These are phyloP conservation scores for Sebastolobus alascanus DNA, from an alignment of 2,797 vertebrate genomes.

Conservation along the genomic window DNA sequence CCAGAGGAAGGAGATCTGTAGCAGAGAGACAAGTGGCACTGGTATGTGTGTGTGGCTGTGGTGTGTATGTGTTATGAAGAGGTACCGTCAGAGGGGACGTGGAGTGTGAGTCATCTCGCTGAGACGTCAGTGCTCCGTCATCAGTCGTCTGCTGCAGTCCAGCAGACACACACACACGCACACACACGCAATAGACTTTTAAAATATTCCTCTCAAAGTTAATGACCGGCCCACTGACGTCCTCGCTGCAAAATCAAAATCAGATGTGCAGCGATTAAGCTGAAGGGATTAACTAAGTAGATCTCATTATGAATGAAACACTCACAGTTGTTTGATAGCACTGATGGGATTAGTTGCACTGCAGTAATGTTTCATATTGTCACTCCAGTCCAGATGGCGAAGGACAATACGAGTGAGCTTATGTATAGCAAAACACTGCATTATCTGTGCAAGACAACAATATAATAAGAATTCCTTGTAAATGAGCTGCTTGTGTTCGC, in stretches of 20 bases:
- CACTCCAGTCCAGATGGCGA: slow-evolving; percentile 42
- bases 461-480: slow-evolving; percentile 5
- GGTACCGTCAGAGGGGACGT: slow-evolving; percentile 47
- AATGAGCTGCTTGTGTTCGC: slow-evolving; percentile 17
- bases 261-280: slow-evolving; percentile 53
- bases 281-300: slow-evolving; percentile 52
- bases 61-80: slow-evolving; percentile 21
- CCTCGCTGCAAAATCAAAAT: slow-evolving; percentile 52
- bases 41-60: slow-evolving; percentile 15
- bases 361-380: slow-evolving; percentile 37
- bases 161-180: background rate
- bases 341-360: slow-evolving; percentile 46
- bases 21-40: slow-evolving; percentile 50
- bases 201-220: slow-evolving; percentile 55
- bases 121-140: slow-evolving; percentile 81
- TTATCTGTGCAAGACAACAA: slow-evolving; percentile 9
- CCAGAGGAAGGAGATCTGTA: slow-evolving; percentile 38
- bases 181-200: slow-evolving; percentile 4
- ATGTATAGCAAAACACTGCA: slow-evolving; percentile 17
- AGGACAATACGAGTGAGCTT: slow-evolving; percentile 37
- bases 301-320: slow-evolving; percentile 55
- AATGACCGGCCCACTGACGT: slow-evolving; percentile 52
- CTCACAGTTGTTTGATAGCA: slow-evolving; percentile 47
- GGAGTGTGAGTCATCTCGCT: slow-evolving; percentile 78
- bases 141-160: slow-evolving; percentile 61